phyloP scores from a whole-genome alignment of 2,113 vertebrate genomes.

The Cyanoderma ruficeps region DNA sequence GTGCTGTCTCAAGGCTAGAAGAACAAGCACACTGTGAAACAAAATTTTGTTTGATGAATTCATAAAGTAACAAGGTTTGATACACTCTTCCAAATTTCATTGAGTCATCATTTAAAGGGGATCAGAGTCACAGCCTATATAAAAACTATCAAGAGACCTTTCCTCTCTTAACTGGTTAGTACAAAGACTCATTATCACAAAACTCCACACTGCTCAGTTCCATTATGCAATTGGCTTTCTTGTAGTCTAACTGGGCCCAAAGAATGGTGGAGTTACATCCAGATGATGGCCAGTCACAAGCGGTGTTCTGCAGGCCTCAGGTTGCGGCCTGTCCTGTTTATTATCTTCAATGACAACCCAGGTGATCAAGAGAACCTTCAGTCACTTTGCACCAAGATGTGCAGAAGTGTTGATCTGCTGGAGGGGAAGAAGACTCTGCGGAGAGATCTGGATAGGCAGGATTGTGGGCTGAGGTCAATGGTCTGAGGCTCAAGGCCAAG shows the following conservation, averaged over 20 bases:
- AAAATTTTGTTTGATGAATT: not conserved
- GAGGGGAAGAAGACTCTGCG: not conserved
- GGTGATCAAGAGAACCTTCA: not conserved
- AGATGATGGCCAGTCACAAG: not conserved
- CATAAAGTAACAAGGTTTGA: not conserved
- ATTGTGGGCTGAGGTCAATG: rapidly evolving
- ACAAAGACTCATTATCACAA: not conserved
- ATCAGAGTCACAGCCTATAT: not conserved
- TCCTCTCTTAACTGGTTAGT: not conserved
- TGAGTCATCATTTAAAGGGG: not conserved
- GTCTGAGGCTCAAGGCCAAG: not conserved
- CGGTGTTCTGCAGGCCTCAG: rapidly evolving
- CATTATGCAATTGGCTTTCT: not conserved
- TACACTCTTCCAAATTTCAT: not conserved
- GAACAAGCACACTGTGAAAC: not conserved
- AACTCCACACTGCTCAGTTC: not conserved
- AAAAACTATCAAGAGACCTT: not conserved
- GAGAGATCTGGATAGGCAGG: not conserved
- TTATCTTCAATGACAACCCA: not conserved
- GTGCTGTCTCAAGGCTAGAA: not conserved
- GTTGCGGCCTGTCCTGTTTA: not conserved
- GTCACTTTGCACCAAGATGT: not conserved
- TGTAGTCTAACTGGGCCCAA: not conserved
- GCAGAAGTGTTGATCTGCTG: not conserved
- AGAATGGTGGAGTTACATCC: not conserved